Conservation (phyloP, 2,888 invertebrate genomes). For the Phrixothrix hirtus region DNA sequence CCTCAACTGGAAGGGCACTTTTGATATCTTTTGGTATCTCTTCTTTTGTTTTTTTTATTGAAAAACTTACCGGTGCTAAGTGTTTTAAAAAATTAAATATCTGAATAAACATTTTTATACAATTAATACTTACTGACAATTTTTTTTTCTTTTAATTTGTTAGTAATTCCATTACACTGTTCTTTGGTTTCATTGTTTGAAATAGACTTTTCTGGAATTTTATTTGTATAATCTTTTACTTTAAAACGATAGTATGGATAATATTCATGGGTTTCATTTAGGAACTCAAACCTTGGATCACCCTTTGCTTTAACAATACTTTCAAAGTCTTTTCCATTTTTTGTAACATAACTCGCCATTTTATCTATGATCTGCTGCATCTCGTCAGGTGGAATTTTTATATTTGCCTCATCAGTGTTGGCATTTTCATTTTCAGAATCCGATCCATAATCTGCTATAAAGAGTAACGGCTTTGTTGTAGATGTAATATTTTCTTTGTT, state of each 20-base stretch:
- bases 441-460: constrained; percentile 51
- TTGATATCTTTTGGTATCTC: constrained; percentile 59
- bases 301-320: constrained; percentile 80
- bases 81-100: constrained; percentile 30
- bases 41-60: constrained; percentile 79
- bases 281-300: constrained; percentile 86
- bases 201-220: constrained; percentile 48
- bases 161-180: constrained; percentile 24
- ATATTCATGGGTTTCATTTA: constrained; percentile 75
- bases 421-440: constrained; percentile 43
- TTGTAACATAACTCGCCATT: constrained; percentile 94
- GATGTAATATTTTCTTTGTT: constrained; percentile 2
- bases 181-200: constrained; percentile 48
- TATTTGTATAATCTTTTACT: constrained; percentile 57
- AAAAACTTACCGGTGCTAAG: constrained; percentile 78
- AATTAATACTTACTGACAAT: constrained; percentile 46
- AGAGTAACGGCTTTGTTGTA: constrained; percentile 28
- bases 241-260: constrained; percentile 81
- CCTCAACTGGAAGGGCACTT: constrained; percentile 76
- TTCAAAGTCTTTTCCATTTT: constrained; percentile 94
- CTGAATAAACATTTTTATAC: not conserved
- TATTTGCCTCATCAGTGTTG: constrained; percentile 29
- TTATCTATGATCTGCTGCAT: constrained; percentile 89
- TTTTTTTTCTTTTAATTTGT: constrained; percentile 47
- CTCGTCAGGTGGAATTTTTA: constrained; percentile 75